A percentile compares a stretch with the other conserved stretches of the same genome.
These are phyloP conservation scores for Drosophila bocqueti DNA, from an alignment of 1,140 invertebrate species.

Conservation along the genomic window DNA sequence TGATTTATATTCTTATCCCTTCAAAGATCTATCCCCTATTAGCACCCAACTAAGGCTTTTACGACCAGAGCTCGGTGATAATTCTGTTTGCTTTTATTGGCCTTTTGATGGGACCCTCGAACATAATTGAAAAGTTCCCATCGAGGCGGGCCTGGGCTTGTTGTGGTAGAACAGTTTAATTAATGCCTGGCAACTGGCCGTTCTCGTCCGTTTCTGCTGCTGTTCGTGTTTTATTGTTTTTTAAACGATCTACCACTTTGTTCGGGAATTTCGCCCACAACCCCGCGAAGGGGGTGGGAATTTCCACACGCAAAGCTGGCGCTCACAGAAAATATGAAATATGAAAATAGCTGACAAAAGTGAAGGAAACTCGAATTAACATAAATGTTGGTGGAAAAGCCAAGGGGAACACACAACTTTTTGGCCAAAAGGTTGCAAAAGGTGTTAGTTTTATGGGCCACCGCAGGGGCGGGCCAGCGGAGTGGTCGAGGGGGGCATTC, in stretches of 20 bases:
- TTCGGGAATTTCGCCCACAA: conserved; percentile 48
- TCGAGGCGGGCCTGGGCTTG: conserved; percentile 30
- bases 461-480: conserved; percentile 1
- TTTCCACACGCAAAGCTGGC: conserved; percentile 58
- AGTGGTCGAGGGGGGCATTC: conserved; percentile 6
- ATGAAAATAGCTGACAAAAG: conserved; percentile 64
- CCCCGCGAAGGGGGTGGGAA: background rate
- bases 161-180: conserved; percentile 80
- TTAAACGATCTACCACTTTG: conserved; percentile 84
- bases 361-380: conserved; percentile 75
- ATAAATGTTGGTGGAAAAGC: conserved; percentile 60
- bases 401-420: conserved; percentile 35
- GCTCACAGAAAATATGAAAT: conserved; percentile 64
- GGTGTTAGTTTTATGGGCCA: conserved; percentile 61
- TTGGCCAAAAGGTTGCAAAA: conserved; percentile 60
- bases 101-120: conserved; percentile 50
- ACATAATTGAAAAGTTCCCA: conserved; percentile 59
- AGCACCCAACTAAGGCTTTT: conserved; percentile 30
- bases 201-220: conserved; percentile 31
- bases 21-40: conserved; percentile 24
- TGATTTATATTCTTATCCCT: conserved; percentile 18
- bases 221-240: conserved; percentile 82
- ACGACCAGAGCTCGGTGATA: conserved; percentile 30
- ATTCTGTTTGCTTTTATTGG: conserved; percentile 67
- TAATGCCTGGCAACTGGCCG: conserved; percentile 58